phyloP scores from a whole-genome alignment of 2,888 invertebrate genomes.

The Parapristionchus giblindavisi region DNA sequence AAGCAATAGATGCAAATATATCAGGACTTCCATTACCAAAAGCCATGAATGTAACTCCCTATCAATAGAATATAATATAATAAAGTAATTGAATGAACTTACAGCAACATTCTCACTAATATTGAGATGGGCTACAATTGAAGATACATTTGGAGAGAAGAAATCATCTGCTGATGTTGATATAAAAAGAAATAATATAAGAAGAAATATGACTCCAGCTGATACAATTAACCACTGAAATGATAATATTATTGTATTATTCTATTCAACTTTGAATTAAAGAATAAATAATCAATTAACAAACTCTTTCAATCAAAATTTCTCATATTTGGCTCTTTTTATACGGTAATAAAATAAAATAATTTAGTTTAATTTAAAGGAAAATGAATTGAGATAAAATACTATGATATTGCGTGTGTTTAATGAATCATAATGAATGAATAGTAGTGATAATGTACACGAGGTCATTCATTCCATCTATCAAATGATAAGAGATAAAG shows the following conservation, averaged over 20 bases:
- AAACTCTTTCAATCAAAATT: too few species aligned
- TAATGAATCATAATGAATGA: too few species aligned
- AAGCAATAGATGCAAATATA: slow-evolving; percentile 77
- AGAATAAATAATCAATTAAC: too few species aligned
- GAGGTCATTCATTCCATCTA: background rate
- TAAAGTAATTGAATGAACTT: slow-evolving; percentile 60
- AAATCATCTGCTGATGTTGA: slow-evolving; percentile 22
- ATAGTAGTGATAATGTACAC: background rate
- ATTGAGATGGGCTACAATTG: background rate
- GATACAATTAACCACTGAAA: slow-evolving; percentile 20
- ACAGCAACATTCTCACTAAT: slow-evolving; percentile 73
- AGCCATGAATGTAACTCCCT: slow-evolving; percentile 79
- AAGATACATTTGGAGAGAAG: slow-evolving; percentile 7
- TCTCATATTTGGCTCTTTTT: background rate
- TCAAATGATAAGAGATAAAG: background rate
- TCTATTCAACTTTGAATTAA: too few species aligned
- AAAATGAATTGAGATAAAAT: background rate
- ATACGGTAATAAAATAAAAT: background rate
- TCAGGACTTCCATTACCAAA: slow-evolving; percentile 81
- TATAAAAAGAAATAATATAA: slow-evolving; percentile 5
- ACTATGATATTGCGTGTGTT: too few species aligned
- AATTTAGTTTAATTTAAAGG: background rate
- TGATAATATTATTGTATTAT: too few species aligned
- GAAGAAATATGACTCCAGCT: background rate
- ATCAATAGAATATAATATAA: background rate